These are phyloP conservation scores for Hydrozoanthus tunicans DNA, from an alignment of 64 coral and sea anemone species.

Conservation along the genomic window DNA sequence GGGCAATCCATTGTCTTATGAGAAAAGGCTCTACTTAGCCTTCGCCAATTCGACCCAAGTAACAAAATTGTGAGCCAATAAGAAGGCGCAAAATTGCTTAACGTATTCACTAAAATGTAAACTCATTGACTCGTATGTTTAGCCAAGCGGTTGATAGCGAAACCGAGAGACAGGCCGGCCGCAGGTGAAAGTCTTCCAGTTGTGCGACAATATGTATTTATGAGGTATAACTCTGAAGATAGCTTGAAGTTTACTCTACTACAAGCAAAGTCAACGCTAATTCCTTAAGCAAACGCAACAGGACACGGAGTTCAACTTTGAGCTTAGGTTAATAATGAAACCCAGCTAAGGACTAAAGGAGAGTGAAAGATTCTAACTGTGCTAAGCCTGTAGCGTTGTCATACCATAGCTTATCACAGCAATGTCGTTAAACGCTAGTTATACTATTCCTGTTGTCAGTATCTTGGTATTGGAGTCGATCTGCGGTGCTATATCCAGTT, in stretches of 20 bases:
- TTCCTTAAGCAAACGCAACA: too few species aligned
- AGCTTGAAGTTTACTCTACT: not conserved
- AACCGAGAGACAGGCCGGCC: not conserved
- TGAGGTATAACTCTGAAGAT: conserved; percentile 2
- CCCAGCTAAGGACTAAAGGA: too few species aligned
- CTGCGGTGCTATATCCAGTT: conserved; percentile 57
- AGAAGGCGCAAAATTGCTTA: not conserved
- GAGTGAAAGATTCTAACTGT: not conserved
- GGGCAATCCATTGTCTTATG: not conserved
- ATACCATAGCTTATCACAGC: not conserved
- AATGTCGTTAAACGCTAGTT: conserved; percentile 23
- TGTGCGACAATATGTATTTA: not conserved
- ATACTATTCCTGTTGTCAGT: conserved; percentile 62
- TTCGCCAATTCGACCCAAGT: not conserved
- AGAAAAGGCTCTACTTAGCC: not conserved
- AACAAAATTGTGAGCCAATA: conserved; percentile 27
- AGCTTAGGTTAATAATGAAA: not conserved
- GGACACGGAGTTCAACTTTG: too few species aligned
- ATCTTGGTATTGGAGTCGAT: conserved; percentile 64
- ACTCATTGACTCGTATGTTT: conserved; percentile 8
- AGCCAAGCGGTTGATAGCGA: not conserved
- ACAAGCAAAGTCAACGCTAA: not conserved
- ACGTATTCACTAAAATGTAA: conserved; percentile 24
- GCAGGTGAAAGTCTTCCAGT: not conserved
- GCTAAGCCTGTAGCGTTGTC: not conserved